Evolutionary conservation across 2,113 vertebrate genomes (phyloP).

Genomic region (Micromys minutus): DNA sequence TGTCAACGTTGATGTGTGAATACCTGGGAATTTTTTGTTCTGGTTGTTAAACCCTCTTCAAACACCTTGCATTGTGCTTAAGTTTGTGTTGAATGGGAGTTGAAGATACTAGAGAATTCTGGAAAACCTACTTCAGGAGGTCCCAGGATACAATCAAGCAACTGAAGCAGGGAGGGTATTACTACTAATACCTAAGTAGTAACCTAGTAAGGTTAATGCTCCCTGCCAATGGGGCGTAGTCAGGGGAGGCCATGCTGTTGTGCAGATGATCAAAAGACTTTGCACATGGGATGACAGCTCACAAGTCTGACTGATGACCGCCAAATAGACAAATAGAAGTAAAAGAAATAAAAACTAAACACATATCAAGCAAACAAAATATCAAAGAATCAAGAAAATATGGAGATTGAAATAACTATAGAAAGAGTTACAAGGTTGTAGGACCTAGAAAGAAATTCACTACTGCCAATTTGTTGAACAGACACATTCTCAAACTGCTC

Average conservation of each 20-base stretch:
- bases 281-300: not conserved
- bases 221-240: not conserved
- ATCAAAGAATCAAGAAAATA: not conserved
- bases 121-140: not conserved
- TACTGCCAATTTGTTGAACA: not conserved
- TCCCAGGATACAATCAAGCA: not conserved
- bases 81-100: not conserved
- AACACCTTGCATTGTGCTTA: not conserved
- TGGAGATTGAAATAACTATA: not conserved
- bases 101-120: not conserved
- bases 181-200: too few species aligned
- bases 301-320: not conserved
- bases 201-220: not conserved
- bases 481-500: not conserved
- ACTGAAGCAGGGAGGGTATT: not conserved
- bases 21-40: not conserved
- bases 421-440: not conserved
- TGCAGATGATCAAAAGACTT: not conserved
- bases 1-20: not conserved
- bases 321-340: not conserved
- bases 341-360: not conserved
- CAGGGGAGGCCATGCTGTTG: not conserved
- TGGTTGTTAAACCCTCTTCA: not conserved
- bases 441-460: not conserved
- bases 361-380: not conserved